These are phyloP conservation scores for Aegithalos caudatus DNA, from an alignment of 2,113 vertebrate species.

Conservation along the genomic window DNA sequence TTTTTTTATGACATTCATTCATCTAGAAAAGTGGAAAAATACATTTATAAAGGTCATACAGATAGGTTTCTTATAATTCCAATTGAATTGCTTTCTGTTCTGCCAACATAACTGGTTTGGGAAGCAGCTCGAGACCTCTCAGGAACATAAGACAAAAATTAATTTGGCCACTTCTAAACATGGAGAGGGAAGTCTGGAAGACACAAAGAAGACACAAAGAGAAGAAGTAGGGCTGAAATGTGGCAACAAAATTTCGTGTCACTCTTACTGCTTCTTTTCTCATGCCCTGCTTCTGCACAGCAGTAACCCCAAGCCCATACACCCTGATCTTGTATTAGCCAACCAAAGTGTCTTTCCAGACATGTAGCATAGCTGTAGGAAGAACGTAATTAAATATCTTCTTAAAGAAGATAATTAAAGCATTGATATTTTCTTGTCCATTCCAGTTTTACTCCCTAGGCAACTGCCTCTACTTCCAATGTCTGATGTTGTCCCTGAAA, in stretches of 20 bases:
- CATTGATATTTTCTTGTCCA: neutral
- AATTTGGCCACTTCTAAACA: neutral
- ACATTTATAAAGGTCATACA: conserved; percentile 42
- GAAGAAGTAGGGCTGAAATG: neutral
- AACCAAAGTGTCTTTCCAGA: neutral
- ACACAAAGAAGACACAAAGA: neutral
- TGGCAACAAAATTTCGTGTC: neutral
- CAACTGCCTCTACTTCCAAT: neutral
- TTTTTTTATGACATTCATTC: conserved; percentile 18
- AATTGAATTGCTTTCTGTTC: conserved; percentile 17
- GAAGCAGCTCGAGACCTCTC: neutral
- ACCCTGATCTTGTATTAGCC: neutral
- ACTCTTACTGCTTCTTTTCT: neutral
- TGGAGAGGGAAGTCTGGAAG: neutral
- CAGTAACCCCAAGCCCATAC: neutral
- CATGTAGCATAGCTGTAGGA: neutral
- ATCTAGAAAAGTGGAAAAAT: conserved; percentile 33
- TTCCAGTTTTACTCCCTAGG: neutral
- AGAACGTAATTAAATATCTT: neutral
- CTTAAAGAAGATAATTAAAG: neutral
- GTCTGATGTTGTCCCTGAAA: neutral
- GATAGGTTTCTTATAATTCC: conserved; percentile 6
- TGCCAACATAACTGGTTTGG: neutral
- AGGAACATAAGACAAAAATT: neutral
- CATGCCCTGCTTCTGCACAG: neutral